Percentiles rank a stretch among this genome's conserved stretches.
Evolutionary conservation across 2,797 vertebrate genomes (phyloP).

Genomic region (Molothrus aeneus): DNA sequence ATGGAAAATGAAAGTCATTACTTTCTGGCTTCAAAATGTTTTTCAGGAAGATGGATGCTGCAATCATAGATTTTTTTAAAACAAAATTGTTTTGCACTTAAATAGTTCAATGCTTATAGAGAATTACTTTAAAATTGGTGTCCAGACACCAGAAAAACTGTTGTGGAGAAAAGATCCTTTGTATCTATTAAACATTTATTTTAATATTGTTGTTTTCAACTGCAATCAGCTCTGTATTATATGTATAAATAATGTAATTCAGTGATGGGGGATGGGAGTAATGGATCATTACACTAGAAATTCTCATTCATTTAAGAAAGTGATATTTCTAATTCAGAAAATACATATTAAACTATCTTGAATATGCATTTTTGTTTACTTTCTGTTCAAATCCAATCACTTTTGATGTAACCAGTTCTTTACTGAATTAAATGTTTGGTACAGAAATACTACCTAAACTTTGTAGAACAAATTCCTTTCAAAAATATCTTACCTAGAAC

Average conservation of each 20-base stretch:
- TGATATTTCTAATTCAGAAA: conserved; percentile 94
- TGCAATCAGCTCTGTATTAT: conserved; percentile 88
- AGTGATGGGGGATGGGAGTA: conserved; percentile 80
- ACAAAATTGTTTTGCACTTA: conserved; percentile 90
- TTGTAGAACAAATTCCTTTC: conserved; percentile 35
- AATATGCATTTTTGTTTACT: conserved; percentile 85
- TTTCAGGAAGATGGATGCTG: conserved; percentile 90
- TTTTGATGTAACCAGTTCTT: conserved; percentile 70
- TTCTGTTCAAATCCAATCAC: conserved; percentile 75
- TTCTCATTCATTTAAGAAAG: conserved; percentile 88
- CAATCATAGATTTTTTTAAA: conserved; percentile 83
- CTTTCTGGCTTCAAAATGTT: conserved; percentile 84
- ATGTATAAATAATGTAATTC: conserved; percentile 93
- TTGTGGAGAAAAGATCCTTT: conserved; percentile 85
- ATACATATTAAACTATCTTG: conserved; percentile 93
- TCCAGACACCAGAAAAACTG: conserved; percentile 81
- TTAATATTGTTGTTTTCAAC: conserved; percentile 94
- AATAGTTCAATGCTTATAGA: conserved; percentile 87
- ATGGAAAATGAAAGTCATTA: conserved; percentile 74
- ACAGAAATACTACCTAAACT: conserved; percentile 60
- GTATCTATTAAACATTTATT: conserved; percentile 95
- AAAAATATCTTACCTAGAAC: neutral
- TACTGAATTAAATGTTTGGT: conserved; percentile 70
- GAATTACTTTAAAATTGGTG: conserved; percentile 86
- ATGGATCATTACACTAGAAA: conserved; percentile 86